Conservation (phyloP, 2,888 invertebrate species). For the Agrochola circellaris region DNA sequence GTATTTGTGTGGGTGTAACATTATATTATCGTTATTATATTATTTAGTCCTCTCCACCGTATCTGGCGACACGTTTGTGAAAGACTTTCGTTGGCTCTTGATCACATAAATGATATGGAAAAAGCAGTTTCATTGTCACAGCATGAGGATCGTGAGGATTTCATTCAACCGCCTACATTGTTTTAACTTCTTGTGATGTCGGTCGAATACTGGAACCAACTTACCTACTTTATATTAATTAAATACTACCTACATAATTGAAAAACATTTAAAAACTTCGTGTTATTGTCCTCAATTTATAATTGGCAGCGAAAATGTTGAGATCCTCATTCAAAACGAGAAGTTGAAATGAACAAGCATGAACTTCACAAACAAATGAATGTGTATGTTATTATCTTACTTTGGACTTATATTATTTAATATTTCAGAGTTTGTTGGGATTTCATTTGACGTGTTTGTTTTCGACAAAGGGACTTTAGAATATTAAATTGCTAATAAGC, state of each 20-base stretch:
- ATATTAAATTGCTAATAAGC: background rate
- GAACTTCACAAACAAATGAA: constrained; percentile 23
- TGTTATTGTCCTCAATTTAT: background rate
- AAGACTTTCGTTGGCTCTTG: background rate
- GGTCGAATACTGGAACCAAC: background rate
- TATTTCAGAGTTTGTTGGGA: constrained; percentile 2
- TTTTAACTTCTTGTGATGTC: background rate
- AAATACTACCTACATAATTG: too few relatives aligned
- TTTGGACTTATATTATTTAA: background rate
- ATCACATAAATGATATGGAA: background rate
- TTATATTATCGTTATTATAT: too few relatives aligned
- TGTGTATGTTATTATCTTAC: background rate
- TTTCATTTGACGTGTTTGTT: background rate
- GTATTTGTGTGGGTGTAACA: background rate
- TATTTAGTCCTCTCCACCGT: background rate
- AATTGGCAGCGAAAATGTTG: constrained; percentile 1
- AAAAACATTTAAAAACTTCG: background rate
- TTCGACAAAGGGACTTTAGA: background rate
- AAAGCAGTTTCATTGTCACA: background rate
- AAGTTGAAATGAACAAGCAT: background rate
- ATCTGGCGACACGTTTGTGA: too few relatives aligned
- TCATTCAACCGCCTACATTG: background rate
- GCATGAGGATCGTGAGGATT: background rate
- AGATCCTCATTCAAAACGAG: background rate
- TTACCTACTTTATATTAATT: background rate